Conservation (phyloP, 2,888 invertebrate genomes). For the Stenurella melanura region DNA sequence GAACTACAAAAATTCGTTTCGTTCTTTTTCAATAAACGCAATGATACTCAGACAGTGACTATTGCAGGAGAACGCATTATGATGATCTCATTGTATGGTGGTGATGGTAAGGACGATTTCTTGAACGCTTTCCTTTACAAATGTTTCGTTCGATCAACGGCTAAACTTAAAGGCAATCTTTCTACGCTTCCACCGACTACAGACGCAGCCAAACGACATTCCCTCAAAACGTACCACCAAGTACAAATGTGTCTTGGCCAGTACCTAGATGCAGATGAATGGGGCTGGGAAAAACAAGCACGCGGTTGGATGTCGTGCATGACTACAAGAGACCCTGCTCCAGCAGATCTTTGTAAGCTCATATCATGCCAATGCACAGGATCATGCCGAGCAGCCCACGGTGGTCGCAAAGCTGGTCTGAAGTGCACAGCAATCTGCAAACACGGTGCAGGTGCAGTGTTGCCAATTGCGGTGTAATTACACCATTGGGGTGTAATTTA, state of each 20-base stretch:
- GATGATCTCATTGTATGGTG: background rate
- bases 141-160: background rate
- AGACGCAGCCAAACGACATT: too few species aligned
- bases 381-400: background rate
- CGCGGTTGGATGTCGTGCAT: too few species aligned
- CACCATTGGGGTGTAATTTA: too few species aligned
- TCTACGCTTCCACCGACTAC: too few species aligned
- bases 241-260: too few species aligned
- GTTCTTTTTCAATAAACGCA: too few species aligned
- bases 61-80: background rate
- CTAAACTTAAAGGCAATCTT: slow-evolving; percentile 1
- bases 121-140: background rate
- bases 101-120: background rate
- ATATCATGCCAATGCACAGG: background rate
- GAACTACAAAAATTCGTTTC: too few species aligned
- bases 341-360: background rate
- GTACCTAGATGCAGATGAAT: too few species aligned
- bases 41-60: too few species aligned
- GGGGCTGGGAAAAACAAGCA: too few species aligned
- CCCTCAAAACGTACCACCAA: too few species aligned
- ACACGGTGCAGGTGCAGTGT: background rate
- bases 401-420: background rate
- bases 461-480: too few species aligned
- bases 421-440: background rate
- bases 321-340: background rate